phyloP scores from a whole-genome alignment of 2,113 vertebrate genomes.

The Martes martes region DNA sequence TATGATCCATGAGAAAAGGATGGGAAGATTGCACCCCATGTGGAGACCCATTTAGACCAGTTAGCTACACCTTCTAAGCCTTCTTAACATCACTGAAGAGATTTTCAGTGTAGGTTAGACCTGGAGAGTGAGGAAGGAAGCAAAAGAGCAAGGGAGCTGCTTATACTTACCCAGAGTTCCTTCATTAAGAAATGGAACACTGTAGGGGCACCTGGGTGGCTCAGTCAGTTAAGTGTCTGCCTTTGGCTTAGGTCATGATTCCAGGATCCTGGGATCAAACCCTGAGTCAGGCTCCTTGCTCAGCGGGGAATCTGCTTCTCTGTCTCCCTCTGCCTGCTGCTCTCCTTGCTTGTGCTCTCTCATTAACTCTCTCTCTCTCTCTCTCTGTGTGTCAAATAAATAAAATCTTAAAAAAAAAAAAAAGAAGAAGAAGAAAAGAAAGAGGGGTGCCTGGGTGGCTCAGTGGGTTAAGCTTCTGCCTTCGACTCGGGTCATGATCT shows the following conservation, averaged over 20 bases:
- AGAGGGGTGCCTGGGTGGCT: too few relatives aligned
- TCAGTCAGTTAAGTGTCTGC: neutral
- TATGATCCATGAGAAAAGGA: neutral
- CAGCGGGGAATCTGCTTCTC: too few relatives aligned
- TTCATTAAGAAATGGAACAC: neutral
- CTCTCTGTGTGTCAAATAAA: neutral
- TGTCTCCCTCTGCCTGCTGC: too few relatives aligned
- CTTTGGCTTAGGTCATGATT: neutral
- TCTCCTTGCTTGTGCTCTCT: neutral
- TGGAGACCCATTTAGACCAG: neutral
- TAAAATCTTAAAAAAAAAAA: too few relatives aligned
- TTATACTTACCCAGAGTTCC: neutral
- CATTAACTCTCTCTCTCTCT: neutral
- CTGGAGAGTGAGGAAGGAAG: neutral
- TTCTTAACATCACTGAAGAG: neutral
- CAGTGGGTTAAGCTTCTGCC: too few relatives aligned
- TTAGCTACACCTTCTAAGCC: neutral
- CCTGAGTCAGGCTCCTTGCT: too few relatives aligned
- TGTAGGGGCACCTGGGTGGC: neutral
- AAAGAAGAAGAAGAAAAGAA: too few relatives aligned
- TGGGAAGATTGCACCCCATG: accelerated
- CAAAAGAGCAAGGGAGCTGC: accelerated
- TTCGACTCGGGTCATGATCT: too few relatives aligned
- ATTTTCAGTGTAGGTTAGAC: neutral
- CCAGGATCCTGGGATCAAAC: too few relatives aligned